Conservation (phyloP, 2,888 invertebrate species). For the Achlya flavicornis region DNA sequence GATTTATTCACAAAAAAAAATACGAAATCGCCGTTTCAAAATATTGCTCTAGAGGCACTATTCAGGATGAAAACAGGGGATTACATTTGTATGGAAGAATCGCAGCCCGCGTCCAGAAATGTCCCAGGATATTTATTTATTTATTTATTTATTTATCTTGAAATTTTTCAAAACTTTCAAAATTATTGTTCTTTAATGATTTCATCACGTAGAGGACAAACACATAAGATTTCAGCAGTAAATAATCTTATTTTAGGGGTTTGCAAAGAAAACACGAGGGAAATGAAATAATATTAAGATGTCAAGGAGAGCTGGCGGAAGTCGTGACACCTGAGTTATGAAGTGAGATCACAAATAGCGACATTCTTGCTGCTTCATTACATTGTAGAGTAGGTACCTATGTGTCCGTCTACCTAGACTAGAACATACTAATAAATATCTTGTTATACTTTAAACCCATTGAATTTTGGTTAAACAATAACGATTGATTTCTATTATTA, state of each 20-base stretch:
- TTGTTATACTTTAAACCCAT: too few species aligned
- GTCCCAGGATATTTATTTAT: too few species aligned
- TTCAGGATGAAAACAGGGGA: too few species aligned
- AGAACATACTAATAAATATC: too few species aligned
- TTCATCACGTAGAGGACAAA: background rate
- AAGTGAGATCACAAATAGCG: constrained; percentile 14
- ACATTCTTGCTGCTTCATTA: constrained; percentile 14
- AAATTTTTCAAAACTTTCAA: background rate
- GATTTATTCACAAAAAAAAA: too few species aligned
- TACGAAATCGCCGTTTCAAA: too few species aligned
- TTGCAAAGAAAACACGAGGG: constrained; percentile 14
- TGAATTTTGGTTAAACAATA: too few species aligned
- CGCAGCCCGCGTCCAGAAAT: too few species aligned
- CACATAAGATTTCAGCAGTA: background rate
- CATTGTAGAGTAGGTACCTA: background rate
- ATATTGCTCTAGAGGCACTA: too few species aligned
- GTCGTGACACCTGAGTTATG: constrained; percentile 30
- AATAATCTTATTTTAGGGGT: constrained; percentile 4
- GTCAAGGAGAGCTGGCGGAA: constrained; percentile 29
- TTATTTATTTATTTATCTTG: too few species aligned
- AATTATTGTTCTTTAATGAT: background rate
- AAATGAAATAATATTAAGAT: constrained; percentile 28
- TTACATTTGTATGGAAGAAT: too few species aligned
- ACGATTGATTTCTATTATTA: too few species aligned
- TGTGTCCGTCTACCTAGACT: background rate